phyloP scores from a whole-genome alignment of 2,888 invertebrate genomes.

The Perizoma affinitatum region DNA sequence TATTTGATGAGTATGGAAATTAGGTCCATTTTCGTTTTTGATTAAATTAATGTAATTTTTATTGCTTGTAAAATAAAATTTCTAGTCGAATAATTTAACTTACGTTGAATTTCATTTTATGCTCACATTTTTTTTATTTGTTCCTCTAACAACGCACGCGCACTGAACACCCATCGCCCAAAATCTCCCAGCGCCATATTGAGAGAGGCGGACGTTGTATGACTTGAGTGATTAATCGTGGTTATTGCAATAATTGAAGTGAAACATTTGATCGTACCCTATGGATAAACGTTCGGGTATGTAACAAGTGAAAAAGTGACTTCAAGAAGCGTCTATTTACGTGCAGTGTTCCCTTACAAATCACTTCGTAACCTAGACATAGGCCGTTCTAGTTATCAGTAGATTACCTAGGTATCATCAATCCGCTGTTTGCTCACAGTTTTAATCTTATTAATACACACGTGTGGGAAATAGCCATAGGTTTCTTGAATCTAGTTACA shows the following conservation, averaged over 20 bases:
- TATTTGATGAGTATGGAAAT: conserved; percentile 74
- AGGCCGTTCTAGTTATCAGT: conserved; percentile 86
- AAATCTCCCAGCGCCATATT: conserved; percentile 89
- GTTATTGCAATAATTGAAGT: conserved; percentile 83
- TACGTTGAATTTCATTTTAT: conserved; percentile 52
- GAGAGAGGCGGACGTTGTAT: conserved; percentile 90
- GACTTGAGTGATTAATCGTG: conserved; percentile 84
- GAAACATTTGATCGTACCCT: conserved; percentile 83
- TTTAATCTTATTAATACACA: conserved; percentile 88
- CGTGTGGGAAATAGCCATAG: conserved; percentile 86
- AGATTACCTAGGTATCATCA: conserved; percentile 84
- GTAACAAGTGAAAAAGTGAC: conserved; percentile 73
- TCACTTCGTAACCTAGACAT: conserved; percentile 85
- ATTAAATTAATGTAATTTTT: conserved; percentile 43
- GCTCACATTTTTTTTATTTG: conserved; percentile 66
- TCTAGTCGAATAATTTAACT: conserved; percentile 48
- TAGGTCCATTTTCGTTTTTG: conserved; percentile 60
- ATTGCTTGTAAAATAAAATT: conserved; percentile 45
- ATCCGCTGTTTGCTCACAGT: conserved; percentile 85
- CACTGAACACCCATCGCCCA: conserved; percentile 80
- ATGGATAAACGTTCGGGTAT: conserved; percentile 85
- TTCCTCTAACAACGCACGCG: conserved; percentile 82
- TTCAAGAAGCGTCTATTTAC: conserved; percentile 53
- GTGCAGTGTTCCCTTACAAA: conserved; percentile 61
- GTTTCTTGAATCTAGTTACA: conserved; percentile 92